Evolutionary conservation across 2,113 vertebrate genomes (phyloP).

Genomic region (Holacanthus passer): DNA sequence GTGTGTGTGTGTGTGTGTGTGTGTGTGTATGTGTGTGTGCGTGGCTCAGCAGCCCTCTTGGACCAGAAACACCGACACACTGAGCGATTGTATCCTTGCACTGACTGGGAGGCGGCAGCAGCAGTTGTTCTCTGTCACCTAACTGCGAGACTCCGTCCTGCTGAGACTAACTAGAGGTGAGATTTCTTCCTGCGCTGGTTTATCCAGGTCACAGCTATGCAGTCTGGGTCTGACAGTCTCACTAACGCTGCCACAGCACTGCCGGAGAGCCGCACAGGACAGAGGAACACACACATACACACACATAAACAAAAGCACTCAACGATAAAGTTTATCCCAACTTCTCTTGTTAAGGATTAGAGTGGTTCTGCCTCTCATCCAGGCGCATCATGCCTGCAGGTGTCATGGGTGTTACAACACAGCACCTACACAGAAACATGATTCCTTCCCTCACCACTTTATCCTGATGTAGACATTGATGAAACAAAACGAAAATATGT

Average conservation of each 20-base stretch:
- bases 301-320: constrained; percentile 28
- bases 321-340: constrained; percentile 38
- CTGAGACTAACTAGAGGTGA: constrained; percentile 64
- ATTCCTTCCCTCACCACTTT: too few relatives aligned
- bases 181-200: constrained; percentile 41
- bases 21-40: not conserved
- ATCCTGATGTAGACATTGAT: too few relatives aligned
- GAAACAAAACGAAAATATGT: too few relatives aligned
- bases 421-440: too few relatives aligned
- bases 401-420: too few relatives aligned
- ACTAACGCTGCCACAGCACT: constrained; percentile 30
- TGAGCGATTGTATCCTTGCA: not conserved
- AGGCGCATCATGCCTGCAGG: too few relatives aligned
- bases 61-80: not conserved
- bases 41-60: not conserved
- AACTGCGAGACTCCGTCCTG: constrained; percentile 41
- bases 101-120: constrained; percentile 21
- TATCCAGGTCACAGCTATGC: constrained; percentile 45
- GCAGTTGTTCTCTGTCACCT: constrained; percentile 43
- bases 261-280: constrained; percentile 4
- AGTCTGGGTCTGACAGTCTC: constrained; percentile 36
- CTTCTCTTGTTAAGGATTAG: constrained; percentile 57
- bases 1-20: not conserved
- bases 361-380: constrained; percentile 39
- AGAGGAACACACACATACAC: constrained; percentile 21